Percentiles rank a stretch among this genome's conserved stretches.
Evolutionary conservation across 2,888 invertebrate species (phyloP).

Genomic region (Calliopum simillimum): DNA sequence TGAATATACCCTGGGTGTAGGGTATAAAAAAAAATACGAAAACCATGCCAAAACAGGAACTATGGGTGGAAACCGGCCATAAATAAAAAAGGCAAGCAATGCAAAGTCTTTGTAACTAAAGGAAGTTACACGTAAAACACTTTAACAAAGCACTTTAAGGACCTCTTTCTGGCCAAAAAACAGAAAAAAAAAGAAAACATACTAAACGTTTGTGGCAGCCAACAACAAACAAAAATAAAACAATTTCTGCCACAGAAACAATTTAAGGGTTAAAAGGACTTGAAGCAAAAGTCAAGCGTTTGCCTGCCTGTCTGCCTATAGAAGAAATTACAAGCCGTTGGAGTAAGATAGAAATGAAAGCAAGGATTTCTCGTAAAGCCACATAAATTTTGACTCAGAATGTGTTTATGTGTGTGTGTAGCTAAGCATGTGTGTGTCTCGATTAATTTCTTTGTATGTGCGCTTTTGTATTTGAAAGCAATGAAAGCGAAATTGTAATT

Average conservation of each 20-base stretch:
- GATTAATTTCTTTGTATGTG: neutral
- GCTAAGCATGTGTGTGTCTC: neutral
- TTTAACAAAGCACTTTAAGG: neutral
- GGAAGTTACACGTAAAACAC: conserved; percentile 32
- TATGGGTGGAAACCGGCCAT: neutral
- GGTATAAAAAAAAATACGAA: too few relatives aligned
- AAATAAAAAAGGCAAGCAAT: conserved; percentile 15
- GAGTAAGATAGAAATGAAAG: too few relatives aligned
- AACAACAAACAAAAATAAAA: neutral
- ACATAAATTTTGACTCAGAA: conserved; percentile 23
- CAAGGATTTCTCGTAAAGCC: neutral
- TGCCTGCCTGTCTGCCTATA: too few relatives aligned
- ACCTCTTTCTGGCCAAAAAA: too few relatives aligned
- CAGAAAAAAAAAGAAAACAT: too few relatives aligned
- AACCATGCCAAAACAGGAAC: conserved; percentile 14
- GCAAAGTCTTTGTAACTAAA: neutral
- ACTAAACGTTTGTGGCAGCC: conserved; percentile 13
- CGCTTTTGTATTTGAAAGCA: conserved; percentile 16
- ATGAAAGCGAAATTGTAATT: conserved; percentile 56
- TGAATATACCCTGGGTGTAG: too few relatives aligned
- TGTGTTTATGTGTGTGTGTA: neutral
- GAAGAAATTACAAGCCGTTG: too few relatives aligned
- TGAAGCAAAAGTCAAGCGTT: conserved; percentile 3
- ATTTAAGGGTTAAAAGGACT: conserved; percentile 10
- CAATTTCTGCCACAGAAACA: neutral